phyloP scores from a whole-genome alignment of 2,888 invertebrate species.

The Morpho achilles region DNA sequence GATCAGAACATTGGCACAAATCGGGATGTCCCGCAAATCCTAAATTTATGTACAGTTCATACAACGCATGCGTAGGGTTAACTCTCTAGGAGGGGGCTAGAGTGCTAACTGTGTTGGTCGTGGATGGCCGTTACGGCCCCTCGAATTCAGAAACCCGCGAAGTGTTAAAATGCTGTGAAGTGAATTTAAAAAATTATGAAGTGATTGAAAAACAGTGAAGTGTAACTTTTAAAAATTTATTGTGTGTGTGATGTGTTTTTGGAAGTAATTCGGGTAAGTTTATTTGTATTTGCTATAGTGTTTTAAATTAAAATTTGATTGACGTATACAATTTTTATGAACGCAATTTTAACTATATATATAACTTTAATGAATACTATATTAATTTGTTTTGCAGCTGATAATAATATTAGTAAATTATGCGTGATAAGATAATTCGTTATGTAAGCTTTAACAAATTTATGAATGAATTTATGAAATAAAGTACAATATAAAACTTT shows the following conservation, averaged over 20 bases:
- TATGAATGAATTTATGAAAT: too few species aligned
- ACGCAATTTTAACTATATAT: slow-evolving; percentile 1
- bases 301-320: slow-evolving; percentile 5
- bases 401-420: not conserved
- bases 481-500: too few species aligned
- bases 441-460: too few species aligned
- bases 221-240: slow-evolving; percentile 14
- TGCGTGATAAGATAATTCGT: too few species aligned
- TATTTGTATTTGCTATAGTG: slow-evolving; percentile 5
- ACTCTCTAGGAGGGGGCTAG: slow-evolving; percentile 23
- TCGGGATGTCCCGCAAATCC: slow-evolving; percentile 22
- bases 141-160: slow-evolving; percentile 14
- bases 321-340: not conserved
- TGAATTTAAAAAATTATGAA: slow-evolving; percentile 22
- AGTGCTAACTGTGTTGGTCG: slow-evolving; percentile 14
- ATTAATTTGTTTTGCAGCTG: not conserved
- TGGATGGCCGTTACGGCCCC: slow-evolving; percentile 16
- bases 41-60: slow-evolving; percentile 21
- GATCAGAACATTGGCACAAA: slow-evolving; percentile 25
- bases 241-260: slow-evolving; percentile 22
- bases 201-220: slow-evolving; percentile 25
- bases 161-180: slow-evolving; percentile 27
- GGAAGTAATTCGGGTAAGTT: slow-evolving; percentile 26
- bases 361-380: not conserved
- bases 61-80: slow-evolving; percentile 24